Evolutionary conservation across 2,888 invertebrate species (phyloP).

Genomic region (Euphydryas editha): DNA sequence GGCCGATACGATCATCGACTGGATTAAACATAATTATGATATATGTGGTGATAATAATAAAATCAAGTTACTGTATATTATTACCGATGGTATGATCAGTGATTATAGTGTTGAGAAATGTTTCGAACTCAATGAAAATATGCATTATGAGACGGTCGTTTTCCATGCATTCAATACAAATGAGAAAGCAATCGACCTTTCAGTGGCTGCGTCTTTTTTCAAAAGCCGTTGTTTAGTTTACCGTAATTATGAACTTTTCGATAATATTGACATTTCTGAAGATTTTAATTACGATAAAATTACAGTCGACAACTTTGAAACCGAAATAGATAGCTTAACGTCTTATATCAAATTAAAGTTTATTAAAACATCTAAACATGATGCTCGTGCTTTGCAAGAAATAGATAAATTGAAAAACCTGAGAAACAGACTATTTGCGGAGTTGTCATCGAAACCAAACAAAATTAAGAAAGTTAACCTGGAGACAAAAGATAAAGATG

Average conservation of each 20-base stretch:
- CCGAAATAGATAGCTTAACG: slow-evolving; percentile 48
- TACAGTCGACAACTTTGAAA: slow-evolving; percentile 48
- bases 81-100: slow-evolving; percentile 50
- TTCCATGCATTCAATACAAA: slow-evolving; percentile 46
- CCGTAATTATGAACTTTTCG: slow-evolving; percentile 47
- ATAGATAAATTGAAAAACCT: slow-evolving; percentile 51
- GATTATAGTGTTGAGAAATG: slow-evolving; percentile 23
- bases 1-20: slow-evolving; percentile 41
- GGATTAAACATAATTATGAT: slow-evolving; percentile 16
- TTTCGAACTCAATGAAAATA: slow-evolving; percentile 44
- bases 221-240: slow-evolving; percentile 49
- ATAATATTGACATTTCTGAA: slow-evolving; percentile 49
- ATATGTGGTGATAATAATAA: slow-evolving; percentile 35
- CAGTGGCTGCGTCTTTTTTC: slow-evolving; percentile 49
- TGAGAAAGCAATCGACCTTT: slow-evolving; percentile 42
- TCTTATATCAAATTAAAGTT: slow-evolving; percentile 55
- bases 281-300: slow-evolving; percentile 52
- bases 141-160: slow-evolving; percentile 50
- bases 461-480: slow-evolving; percentile 30
- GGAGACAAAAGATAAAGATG: slow-evolving; percentile 47
- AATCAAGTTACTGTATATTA: slow-evolving; percentile 50
- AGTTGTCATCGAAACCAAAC: slow-evolving; percentile 38
- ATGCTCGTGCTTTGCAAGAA: slow-evolving; percentile 46
- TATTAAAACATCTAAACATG: slow-evolving; percentile 43
- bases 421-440: slow-evolving; percentile 42